phyloP scores from a whole-genome alignment of 1,140 invertebrate genomes.

The Sitobion miscanthi region DNA sequence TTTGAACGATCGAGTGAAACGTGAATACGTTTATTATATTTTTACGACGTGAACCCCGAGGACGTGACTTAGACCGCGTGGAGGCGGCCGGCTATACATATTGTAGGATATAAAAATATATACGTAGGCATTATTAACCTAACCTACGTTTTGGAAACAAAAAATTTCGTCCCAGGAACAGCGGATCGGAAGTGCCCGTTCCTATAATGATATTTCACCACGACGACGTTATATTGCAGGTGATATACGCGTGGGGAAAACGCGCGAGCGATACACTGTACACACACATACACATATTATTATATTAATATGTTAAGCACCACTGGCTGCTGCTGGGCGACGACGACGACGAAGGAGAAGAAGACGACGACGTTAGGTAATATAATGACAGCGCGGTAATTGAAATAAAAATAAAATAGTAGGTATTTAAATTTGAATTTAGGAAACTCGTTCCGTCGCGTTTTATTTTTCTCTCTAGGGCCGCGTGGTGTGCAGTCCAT shows the following conservation, averaged over 20 bases:
- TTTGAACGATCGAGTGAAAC: constrained; percentile 21
- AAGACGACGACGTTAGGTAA: background rate
- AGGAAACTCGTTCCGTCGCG: constrained; percentile 30
- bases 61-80: background rate
- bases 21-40: constrained; percentile 20
- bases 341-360: background rate
- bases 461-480: background rate
- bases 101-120: background rate
- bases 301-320: background rate
- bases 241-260: background rate
- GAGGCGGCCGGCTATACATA: background rate
- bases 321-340: background rate
- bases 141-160: background rate
- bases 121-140: background rate
- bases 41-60: constrained; percentile 36
- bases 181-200: background rate
- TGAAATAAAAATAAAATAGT: constrained; percentile 51
- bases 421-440: constrained; percentile 46
- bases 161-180: background rate
- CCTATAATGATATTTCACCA: background rate
- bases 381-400: constrained; percentile 48
- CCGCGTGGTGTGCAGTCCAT: background rate
- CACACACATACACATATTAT: background rate
- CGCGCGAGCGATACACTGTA: background rate
- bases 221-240: background rate